Evolutionary conservation across 2,113 vertebrate species (phyloP), one percentile per base, ranked within the genome.

Genomic region (Ivindomyrus marchei): DNA sequence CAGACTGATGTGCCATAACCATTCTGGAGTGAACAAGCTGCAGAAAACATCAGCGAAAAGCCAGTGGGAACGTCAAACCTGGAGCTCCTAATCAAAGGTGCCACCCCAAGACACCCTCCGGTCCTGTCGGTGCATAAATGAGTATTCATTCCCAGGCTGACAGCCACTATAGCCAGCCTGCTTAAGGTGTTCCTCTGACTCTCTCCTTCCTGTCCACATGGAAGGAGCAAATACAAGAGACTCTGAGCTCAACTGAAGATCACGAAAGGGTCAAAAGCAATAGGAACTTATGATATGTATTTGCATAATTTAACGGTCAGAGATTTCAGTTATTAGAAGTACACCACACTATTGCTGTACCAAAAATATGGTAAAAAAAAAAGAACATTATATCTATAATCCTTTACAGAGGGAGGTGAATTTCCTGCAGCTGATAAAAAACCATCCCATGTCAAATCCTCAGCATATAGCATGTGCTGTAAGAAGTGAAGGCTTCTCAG

Each of bases 401-500:
- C 90, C 77, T 91, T 62, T 90, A 90, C 86, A 31, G 89, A 85
- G 87, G 90, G 4, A 62, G 74, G 11, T 10, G 77, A 46, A 87
- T 31, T 74, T 89, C 85, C 87, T 92, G 58, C 88, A 84, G 89
- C n/a, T 87, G 74, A 90, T 46, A n/a, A 85, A 90, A 88, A 27
- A 66, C n/a, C 62, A 66, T 66, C 62, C 27, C 62, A 70, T 70
- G 62, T 70, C 27, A 70, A 31, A 88, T 90, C 89, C 89, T 77
- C 56, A n/a, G 62, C 87, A 90, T 74, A 19, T 42, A 86, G 91
- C 88, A 84, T 92, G 90, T 93, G 31, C 49, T 49, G 10, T 15
- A 86, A 86, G 19, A 49, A 47, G 47, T 87, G 49, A 87, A 27
- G 36, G 92, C 92, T 89, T 92, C 91, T 90, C 50, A 89, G 91